Conservation (phyloP, 1,140 invertebrate species). For the Linepithema humile region DNA sequence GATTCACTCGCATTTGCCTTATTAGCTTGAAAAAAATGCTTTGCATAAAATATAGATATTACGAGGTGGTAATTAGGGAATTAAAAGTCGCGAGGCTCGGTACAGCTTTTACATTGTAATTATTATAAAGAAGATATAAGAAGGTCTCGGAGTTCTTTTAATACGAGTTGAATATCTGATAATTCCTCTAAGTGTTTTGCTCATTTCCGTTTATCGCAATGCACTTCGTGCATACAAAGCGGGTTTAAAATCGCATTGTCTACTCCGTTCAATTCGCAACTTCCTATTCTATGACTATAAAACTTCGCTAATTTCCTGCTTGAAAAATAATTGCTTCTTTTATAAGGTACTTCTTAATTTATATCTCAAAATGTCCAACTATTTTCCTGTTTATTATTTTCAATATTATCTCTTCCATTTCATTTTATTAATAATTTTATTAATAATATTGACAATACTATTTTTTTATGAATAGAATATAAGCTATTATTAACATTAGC, state of each 20-base stretch:
- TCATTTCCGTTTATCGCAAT: slow-evolving; percentile 53
- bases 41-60: background rate
- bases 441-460: background rate
- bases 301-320: background rate
- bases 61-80: slow-evolving; percentile 16
- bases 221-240: slow-evolving; percentile 43
- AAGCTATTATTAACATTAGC: too few species aligned
- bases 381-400: background rate
- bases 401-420: background rate
- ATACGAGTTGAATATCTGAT: slow-evolving; percentile 46
- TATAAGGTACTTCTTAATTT: background rate
- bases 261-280: slow-evolving; percentile 31
- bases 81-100: background rate
- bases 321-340: background rate
- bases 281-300: slow-evolving; percentile 6
- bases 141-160: background rate
- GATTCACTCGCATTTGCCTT: too few species aligned
- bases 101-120: slow-evolving; percentile 37
- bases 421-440: background rate
- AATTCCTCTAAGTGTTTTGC: slow-evolving; percentile 50
- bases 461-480: background rate
- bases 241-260: slow-evolving; percentile 26
- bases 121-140: slow-evolving; percentile 32
- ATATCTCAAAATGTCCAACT: background rate
- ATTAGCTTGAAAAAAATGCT: background rate